Conservation (phyloP, 2,797 vertebrate species). For the Paramormyrops hopkinsi region DNA sequence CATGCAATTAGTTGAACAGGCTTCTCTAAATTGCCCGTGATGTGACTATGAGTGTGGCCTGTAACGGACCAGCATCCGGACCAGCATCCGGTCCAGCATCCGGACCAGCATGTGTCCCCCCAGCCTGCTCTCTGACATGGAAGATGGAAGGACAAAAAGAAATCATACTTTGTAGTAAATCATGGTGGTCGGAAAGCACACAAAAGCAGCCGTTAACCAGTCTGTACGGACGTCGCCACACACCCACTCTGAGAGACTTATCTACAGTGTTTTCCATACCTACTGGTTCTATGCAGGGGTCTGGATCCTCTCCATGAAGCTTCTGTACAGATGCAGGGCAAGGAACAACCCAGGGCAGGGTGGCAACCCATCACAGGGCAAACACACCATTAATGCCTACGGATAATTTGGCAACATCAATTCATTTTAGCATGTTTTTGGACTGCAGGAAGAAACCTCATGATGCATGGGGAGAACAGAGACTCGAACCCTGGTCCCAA, state of each 20-base stretch:
- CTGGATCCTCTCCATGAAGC: neutral
- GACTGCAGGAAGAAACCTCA: neutral
- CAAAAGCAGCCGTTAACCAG: neutral
- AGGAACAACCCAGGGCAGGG: neutral
- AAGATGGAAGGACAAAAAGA: neutral
- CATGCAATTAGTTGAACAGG: neutral
- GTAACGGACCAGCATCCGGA: neutral
- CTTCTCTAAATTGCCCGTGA: neutral
- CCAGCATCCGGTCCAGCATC: neutral
- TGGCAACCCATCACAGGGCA: neutral
- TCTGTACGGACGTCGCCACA: neutral
- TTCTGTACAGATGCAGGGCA: neutral
- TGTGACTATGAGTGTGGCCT: neutral
- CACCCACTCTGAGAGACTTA: neutral
- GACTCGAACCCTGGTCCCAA: neutral
- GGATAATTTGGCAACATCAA: neutral
- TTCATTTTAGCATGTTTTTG: neutral
- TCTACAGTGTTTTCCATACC: neutral
- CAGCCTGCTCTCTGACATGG: neutral
- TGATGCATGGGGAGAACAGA: neutral
- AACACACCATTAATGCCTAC: neutral
- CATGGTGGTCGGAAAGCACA: neutral
- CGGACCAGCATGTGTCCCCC: neutral
- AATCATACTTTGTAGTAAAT: neutral
- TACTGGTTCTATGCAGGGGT: neutral